Conservation (phyloP, 1,140 invertebrate species). For the Zophobas atratus region DNA sequence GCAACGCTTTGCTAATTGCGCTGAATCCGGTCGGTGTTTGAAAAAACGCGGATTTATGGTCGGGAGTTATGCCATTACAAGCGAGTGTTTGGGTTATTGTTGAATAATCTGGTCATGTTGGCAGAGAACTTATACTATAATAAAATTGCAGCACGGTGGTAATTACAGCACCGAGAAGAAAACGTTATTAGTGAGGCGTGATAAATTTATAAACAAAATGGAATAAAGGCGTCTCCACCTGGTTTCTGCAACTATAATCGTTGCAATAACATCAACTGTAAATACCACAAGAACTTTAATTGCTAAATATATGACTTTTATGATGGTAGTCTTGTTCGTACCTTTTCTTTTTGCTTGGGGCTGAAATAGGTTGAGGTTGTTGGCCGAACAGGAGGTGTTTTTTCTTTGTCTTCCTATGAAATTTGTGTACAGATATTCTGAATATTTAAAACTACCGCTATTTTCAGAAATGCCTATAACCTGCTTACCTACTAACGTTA, state of each 20-base stretch:
- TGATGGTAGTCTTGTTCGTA: conserved; percentile 19
- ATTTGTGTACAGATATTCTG: no score
- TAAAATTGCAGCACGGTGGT: conserved; percentile 23
- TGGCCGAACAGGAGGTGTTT: neutral
- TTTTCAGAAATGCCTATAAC: no score
- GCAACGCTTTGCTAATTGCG: no score
- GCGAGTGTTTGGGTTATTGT: conserved; percentile 20
- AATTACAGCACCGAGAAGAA: conserved; percentile 28
- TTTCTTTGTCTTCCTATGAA: no score
- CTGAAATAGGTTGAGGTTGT: neutral
- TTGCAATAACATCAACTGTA: conserved; percentile 21
- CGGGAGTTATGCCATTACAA: neutral
- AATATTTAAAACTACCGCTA: no score
- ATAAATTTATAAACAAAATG: conserved; percentile 44
- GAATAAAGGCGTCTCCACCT: conserved; percentile 29
- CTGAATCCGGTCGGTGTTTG: no score
- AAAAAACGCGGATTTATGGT: no score
- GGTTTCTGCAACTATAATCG: conserved; percentile 38
- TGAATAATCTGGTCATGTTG: conserved; percentile 34
- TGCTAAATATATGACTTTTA: conserved; percentile 36
- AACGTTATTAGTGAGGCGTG: conserved; percentile 41
- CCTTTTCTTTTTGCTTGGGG: conserved; percentile 4
- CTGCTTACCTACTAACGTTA: no score
- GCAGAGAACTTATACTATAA: conserved; percentile 10
- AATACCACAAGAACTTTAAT: conserved; percentile 30